Evolutionary conservation across 2,797 vertebrate species (phyloP).

Genomic region (Lagorchestes hirsutus): DNA sequence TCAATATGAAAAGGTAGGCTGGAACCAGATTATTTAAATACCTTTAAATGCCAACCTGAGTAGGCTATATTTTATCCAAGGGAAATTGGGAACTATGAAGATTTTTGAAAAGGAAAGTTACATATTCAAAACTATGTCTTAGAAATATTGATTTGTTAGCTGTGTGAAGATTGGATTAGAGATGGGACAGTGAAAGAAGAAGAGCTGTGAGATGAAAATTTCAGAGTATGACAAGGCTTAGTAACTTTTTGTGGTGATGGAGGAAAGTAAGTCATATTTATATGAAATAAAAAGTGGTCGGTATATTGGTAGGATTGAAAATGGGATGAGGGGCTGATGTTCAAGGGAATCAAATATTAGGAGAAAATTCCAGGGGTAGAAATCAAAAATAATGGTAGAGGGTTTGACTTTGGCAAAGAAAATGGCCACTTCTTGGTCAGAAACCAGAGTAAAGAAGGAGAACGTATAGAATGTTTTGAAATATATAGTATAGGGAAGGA

Average conservation of each 20-base stretch:
- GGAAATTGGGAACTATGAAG: background rate
- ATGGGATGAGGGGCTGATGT: background rate
- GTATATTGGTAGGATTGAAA: background rate
- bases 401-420: background rate
- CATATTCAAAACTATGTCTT: slow-evolving; percentile 20
- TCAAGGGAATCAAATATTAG: background rate
- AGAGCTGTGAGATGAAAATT: background rate
- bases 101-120: slow-evolving; percentile 16
- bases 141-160: background rate
- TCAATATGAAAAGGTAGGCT: background rate
- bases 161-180: background rate
- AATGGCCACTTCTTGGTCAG: background rate
- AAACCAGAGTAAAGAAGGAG: background rate
- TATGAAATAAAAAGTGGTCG: background rate
- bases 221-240: background rate
- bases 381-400: background rate
- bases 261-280: background rate
- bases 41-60: background rate
- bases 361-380: background rate
- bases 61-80: background rate
- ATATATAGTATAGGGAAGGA: background rate
- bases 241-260: background rate
- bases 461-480: background rate
- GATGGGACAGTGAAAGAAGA: background rate
- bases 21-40: background rate